These are phyloP conservation scores for Girardinichthys multiradiatus DNA, from an alignment of 2,113 vertebrate genomes.

Conservation along the genomic window DNA sequence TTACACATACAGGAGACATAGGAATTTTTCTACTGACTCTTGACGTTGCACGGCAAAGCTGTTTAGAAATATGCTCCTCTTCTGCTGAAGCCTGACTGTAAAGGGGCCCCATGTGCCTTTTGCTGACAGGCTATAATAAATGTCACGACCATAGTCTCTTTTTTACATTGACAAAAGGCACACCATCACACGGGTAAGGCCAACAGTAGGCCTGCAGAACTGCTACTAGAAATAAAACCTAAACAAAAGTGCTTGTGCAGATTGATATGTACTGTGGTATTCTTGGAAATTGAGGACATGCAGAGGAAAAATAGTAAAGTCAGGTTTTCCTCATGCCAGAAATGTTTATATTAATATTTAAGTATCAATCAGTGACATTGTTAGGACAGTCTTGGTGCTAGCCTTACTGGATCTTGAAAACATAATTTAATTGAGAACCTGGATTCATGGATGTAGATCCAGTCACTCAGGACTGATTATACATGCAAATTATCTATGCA, in stretches of 20 bases:
- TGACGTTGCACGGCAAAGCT: slow-evolving; percentile 60
- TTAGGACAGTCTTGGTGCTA: background rate
- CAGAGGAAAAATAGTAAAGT: slow-evolving; percentile 44
- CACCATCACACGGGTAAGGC: slow-evolving; percentile 38
- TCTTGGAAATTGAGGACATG: slow-evolving; percentile 45
- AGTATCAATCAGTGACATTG: background rate
- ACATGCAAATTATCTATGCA: background rate
- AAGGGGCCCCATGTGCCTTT: slow-evolving; percentile 46
- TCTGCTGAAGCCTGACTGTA: slow-evolving; percentile 46
- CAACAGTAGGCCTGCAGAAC: slow-evolving; percentile 42
- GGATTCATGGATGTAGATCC: background rate
- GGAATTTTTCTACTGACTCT: slow-evolving; percentile 61
- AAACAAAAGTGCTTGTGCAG: slow-evolving; percentile 36
- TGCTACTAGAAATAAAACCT: slow-evolving; percentile 20
- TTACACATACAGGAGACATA: slow-evolving; percentile 56
- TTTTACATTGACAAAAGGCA: slow-evolving; percentile 56
- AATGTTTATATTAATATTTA: slow-evolving; percentile 25
- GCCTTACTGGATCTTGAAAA: background rate
- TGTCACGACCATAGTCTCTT: slow-evolving; percentile 44
- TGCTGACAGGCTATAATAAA: slow-evolving; percentile 61
- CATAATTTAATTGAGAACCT: background rate
- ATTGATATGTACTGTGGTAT: slow-evolving; percentile 39
- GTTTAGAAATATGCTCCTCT: slow-evolving; percentile 46
- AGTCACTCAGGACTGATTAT: background rate
- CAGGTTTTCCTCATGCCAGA: slow-evolving; percentile 25